These are phyloP conservation scores for Phania funesta DNA, from an alignment of 2,888 invertebrate genomes.

Conservation along the genomic window DNA sequence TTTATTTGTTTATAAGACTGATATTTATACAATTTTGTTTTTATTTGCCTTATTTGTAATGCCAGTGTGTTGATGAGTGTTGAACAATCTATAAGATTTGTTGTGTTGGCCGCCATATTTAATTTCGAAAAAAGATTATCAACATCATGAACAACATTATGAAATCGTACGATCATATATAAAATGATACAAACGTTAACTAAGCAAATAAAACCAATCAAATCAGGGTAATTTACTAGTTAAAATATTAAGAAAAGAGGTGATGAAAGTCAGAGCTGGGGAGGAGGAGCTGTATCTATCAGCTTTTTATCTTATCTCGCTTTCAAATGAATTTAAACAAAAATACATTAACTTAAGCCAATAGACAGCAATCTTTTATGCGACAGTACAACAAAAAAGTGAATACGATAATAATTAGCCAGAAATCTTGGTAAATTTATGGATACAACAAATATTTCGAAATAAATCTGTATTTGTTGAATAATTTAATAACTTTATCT, in stretches of 20 bases:
- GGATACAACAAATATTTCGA: conserved; percentile 61
- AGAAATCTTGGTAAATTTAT: conserved; percentile 66
- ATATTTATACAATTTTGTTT: background rate
- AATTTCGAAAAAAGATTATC: conserved; percentile 36
- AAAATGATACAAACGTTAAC: conserved; percentile 39
- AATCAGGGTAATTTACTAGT: conserved; percentile 55
- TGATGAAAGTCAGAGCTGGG: background rate
- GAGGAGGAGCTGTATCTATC: conserved; percentile 32
- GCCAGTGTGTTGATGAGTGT: background rate
- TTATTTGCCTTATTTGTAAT: conserved; percentile 16
- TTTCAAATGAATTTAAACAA: conserved; percentile 36
- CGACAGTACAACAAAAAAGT: conserved; percentile 4
- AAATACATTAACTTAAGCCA: conserved; percentile 45
- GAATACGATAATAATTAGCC: conserved; percentile 44
- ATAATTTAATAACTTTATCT: conserved; percentile 58
- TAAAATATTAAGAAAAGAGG: background rate
- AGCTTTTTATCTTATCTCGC: conserved; percentile 51
- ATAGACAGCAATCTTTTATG: conserved; percentile 55
- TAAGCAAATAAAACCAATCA: conserved; percentile 67
- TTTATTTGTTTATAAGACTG: conserved; percentile 40
- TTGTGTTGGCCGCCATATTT: conserved; percentile 62
- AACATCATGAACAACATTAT: conserved; percentile 24
- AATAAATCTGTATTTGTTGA: conserved; percentile 54
- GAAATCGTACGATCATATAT: conserved; percentile 16
- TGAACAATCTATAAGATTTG: conserved; percentile 24